Conservation (phyloP, 2,888 invertebrate species). For the Furcula furcula region DNA sequence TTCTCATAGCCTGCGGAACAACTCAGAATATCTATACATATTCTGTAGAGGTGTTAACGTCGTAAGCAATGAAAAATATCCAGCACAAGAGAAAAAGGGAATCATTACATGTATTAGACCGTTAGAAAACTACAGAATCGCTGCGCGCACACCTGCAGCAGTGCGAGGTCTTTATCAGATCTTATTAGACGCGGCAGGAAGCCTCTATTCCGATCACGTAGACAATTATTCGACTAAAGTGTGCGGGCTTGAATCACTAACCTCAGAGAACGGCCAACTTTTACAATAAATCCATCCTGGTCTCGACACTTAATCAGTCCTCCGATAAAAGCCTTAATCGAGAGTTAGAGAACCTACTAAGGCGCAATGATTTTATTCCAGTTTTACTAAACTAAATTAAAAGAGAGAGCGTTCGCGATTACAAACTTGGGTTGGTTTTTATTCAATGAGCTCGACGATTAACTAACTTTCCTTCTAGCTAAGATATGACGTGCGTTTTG, state of each 20-base stretch:
- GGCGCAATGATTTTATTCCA: conserved; percentile 57
- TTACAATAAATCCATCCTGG: conserved; percentile 80
- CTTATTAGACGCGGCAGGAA: conserved; percentile 71
- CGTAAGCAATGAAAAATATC: conserved; percentile 14
- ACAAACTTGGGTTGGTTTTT: conserved; percentile 38
- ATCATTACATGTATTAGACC: too few relatives aligned
- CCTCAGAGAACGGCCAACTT: conserved; percentile 78
- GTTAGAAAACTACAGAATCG: too few relatives aligned
- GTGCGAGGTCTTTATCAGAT: conserved; percentile 69
- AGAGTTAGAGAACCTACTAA: conserved; percentile 62
- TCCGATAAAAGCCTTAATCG: conserved; percentile 80
- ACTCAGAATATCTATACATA: too few relatives aligned
- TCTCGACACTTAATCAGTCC: conserved; percentile 80
- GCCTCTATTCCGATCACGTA: conserved; percentile 77
- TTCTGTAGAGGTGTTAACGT: too few relatives aligned
- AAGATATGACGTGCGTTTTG: background rate
- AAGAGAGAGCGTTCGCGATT: conserved; percentile 38
- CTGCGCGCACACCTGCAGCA: conserved; percentile 47
- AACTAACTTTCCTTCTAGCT: background rate
- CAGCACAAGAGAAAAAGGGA: conserved; percentile 27
- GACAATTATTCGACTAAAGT: conserved; percentile 81
- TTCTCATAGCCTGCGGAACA: too few relatives aligned
- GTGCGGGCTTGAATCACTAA: conserved; percentile 80
- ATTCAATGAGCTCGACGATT: conserved; percentile 19
- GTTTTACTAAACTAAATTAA: conserved; percentile 56